A percentile compares a stretch with the other conserved stretches of the same genome.
Evolutionary conservation across 2,888 invertebrate genomes (phyloP).

Genomic region (Notodonta ziczac): DNA sequence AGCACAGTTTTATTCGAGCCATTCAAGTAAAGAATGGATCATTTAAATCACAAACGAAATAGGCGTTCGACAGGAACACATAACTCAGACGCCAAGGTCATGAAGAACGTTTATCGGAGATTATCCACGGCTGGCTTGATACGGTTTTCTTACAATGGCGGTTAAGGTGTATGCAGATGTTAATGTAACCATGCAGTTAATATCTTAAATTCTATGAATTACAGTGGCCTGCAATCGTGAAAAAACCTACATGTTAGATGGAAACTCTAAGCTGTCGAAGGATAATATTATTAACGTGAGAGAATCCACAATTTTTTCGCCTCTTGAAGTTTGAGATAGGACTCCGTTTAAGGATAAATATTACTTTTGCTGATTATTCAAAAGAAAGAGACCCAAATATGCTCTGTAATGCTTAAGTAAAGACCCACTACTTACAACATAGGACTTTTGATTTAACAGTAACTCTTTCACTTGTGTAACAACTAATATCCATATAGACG

Average conservation of each 20-base stretch:
- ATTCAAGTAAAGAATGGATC: slow-evolving; percentile 19
- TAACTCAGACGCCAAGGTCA: slow-evolving; percentile 55
- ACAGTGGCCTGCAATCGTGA: too few species aligned
- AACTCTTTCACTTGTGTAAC: neutral
- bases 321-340: too few species aligned
- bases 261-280: too few species aligned
- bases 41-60: slow-evolving; percentile 39
- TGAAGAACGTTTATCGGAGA: slow-evolving; percentile 63
- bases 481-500: neutral
- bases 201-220: neutral
- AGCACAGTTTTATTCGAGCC: slow-evolving; percentile 11
- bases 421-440: too few species aligned
- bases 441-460: neutral
- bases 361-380: neutral
- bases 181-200: neutral
- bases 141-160: slow-evolving; percentile 47
- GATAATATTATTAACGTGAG: too few species aligned
- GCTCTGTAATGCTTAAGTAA: too few species aligned
- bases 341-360: neutral
- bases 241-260: too few species aligned
- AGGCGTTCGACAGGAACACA: slow-evolving; percentile 38
- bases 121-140: slow-evolving; percentile 63
- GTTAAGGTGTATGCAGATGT: neutral
- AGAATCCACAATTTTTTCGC: too few species aligned
- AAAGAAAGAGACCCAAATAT: neutral